Evolutionary conservation across 2,888 invertebrate genomes (phyloP).

Genomic region (Heteromurus nitidus): DNA sequence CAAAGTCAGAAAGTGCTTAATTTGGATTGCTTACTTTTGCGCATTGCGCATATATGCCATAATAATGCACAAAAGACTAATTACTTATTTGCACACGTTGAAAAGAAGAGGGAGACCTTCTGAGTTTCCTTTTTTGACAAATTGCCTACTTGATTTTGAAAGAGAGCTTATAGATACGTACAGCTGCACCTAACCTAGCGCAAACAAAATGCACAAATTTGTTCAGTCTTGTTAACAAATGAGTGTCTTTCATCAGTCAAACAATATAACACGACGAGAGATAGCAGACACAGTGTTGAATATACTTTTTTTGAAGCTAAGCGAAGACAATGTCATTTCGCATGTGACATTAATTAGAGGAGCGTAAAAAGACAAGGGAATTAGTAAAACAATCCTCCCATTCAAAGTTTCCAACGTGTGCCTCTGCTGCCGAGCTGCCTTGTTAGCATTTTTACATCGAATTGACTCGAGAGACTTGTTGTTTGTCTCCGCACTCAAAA

Average conservation of each 20-base stretch:
- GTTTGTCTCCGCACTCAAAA: no score
- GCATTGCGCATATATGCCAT: no score
- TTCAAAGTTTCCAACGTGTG: no score
- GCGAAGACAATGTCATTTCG: slow-evolving; percentile 17
- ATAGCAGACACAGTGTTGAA: background rate
- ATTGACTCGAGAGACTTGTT: slow-evolving; percentile 1
- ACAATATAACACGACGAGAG: background rate
- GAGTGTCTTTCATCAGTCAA: background rate
- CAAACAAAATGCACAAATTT: no score
- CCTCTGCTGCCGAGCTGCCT: background rate
- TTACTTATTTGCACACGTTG: background rate
- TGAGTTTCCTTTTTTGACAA: background rate
- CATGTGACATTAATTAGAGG: slow-evolving; percentile 26
- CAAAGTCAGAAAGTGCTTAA: background rate
- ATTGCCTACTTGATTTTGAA: no score
- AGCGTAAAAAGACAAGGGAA: background rate
- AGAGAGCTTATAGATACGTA: no score
- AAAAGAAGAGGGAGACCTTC: background rate
- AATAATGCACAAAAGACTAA: background rate
- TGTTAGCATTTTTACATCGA: slow-evolving; percentile 24
- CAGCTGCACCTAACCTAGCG: no score
- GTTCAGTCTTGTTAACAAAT: no score
- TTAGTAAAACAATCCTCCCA: slow-evolving; percentile 18
- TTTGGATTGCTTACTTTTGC: no score
- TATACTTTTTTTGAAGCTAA: background rate